Evolutionary conservation across 1,140 invertebrate genomes (phyloP).

Genomic region (Anastrepha ludens): DNA sequence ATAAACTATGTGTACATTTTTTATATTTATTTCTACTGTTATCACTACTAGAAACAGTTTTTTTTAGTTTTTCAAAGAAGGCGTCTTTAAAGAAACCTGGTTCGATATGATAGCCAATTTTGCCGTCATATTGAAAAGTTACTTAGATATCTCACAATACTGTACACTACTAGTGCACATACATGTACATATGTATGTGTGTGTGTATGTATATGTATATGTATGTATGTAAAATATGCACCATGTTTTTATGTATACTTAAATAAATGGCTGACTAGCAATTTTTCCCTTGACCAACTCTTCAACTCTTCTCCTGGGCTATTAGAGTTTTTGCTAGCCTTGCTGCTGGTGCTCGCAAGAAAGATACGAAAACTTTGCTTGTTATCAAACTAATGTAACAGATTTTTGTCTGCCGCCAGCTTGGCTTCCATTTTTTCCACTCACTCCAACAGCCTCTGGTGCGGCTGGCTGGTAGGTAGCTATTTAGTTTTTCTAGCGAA

Average conservation of each 20-base stretch:
- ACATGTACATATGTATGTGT: too few species aligned
- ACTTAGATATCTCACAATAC: neutral
- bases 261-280: slow-evolving; percentile 43
- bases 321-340: neutral
- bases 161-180: neutral
- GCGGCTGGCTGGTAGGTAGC: neutral
- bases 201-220: too few species aligned
- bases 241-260: neutral
- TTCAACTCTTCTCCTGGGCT: neutral
- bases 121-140: too few species aligned
- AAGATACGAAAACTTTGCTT: slow-evolving; percentile 49
- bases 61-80: too few species aligned
- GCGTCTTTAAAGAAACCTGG: too few species aligned
- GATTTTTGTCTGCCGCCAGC: slow-evolving; percentile 46
- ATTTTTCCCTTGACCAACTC: slow-evolving; percentile 41
- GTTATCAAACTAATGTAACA: slow-evolving; percentile 50
- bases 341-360: slow-evolving; percentile 12
- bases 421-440: slow-evolving; percentile 37
- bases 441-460: neutral
- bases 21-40: too few species aligned
- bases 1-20: too few species aligned
- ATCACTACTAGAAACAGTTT: too few species aligned
- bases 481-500: slow-evolving; percentile 35
- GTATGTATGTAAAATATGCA: too few species aligned
- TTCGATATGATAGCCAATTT: too few species aligned